A percentile compares a stretch with the other conserved stretches of the same genome.
Conservation (phyloP, 2,113 vertebrate genomes). For the Atractosteus spatula region DNA sequence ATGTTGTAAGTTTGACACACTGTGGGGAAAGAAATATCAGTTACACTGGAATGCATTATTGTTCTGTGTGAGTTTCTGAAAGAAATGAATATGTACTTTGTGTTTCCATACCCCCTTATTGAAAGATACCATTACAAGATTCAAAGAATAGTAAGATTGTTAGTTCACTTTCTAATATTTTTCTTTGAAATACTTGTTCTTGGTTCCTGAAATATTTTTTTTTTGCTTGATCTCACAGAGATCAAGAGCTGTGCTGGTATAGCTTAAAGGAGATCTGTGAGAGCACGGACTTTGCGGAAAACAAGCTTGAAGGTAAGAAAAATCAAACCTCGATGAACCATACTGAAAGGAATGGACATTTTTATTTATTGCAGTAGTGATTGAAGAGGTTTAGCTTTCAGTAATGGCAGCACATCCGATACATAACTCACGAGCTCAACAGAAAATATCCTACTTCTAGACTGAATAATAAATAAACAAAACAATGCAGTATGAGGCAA, state of each 20-base stretch:
- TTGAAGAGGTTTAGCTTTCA: not conserved
- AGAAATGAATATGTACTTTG: no score
- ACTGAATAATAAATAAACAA: not conserved
- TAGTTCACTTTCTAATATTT: not conserved
- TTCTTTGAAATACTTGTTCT: not conserved
- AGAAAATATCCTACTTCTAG: not conserved
- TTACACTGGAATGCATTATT: no score
- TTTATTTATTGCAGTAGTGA: not conserved
- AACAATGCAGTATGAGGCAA: no score
- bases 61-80: no score
- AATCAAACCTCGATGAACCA: not conserved
- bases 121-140: no score
- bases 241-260: constrained; percentile 63
- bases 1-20: no score
- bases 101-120: no score
- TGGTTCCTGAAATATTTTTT: not conserved
- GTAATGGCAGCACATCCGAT: no score
- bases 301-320: constrained; percentile 25
- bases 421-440: not conserved
- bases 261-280: constrained; percentile 43
- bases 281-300: not conserved
- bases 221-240: constrained; percentile 42
- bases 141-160: no score
- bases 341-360: not conserved
- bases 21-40: no score